These are phyloP conservation scores for Periphyllus acericola DNA, from an alignment of 2,888 invertebrate genomes.

Conservation along the genomic window DNA sequence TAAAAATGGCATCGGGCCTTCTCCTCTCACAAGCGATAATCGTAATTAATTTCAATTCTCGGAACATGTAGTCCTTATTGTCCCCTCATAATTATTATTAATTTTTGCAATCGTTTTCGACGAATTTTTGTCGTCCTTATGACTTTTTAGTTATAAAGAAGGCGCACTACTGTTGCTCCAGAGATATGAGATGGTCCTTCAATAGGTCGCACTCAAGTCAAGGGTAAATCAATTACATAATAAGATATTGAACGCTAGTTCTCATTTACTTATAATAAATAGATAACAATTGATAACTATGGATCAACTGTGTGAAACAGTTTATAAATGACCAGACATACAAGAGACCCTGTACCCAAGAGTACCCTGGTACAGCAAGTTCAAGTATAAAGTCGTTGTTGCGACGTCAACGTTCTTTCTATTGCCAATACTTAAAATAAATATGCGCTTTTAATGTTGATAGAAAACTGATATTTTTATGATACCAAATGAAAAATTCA, in stretches of 20 bases:
- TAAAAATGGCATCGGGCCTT: conserved; percentile 21
- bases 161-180: neutral
- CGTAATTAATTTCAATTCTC: conserved; percentile 57
- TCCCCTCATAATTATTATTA: conserved; percentile 9
- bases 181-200: neutral
- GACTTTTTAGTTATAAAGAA: neutral
- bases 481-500: too few relatives aligned
- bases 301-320: neutral
- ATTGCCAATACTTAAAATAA: too few relatives aligned
- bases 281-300: conserved; percentile 6
- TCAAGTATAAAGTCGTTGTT: too few relatives aligned
- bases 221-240: conserved; percentile 21
- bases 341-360: neutral
- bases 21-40: neutral
- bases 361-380: too few relatives aligned
- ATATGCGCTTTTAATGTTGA: too few relatives aligned
- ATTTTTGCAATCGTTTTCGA: conserved; percentile 42
- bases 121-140: conserved; percentile 21
- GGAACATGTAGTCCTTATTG: neutral
- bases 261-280: neutral
- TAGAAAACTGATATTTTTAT: too few relatives aligned
- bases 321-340: neutral
- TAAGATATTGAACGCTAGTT: neutral
- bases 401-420: too few relatives aligned
- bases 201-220: conserved; percentile 21